Evolutionary conservation across 2,113 vertebrate genomes (phyloP).

Genomic region (Aspidoscelis tigris): DNA sequence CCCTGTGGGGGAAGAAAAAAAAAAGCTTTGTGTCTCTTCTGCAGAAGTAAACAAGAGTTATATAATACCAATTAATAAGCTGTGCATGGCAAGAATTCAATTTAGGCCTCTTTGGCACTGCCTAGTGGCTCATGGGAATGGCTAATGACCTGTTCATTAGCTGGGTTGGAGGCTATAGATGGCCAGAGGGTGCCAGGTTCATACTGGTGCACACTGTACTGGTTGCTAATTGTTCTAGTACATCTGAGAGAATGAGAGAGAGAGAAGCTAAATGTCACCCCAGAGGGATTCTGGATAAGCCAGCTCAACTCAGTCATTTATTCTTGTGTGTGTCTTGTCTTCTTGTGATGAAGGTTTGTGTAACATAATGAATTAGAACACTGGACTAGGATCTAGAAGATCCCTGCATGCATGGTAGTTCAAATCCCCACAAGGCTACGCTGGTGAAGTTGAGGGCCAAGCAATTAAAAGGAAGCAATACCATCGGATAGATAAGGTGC

Average conservation of each 20-base stretch:
- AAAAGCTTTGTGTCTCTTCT: slow-evolving; percentile 11
- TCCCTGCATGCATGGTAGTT: too few relatives aligned
- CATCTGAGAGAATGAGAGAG: not conserved
- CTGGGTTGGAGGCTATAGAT: not conserved
- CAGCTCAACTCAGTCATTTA: not conserved
- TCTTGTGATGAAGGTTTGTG: not conserved
- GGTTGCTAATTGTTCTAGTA: not conserved
- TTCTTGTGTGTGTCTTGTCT: not conserved
- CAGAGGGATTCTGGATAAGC: not conserved
- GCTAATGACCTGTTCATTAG: slow-evolving; percentile 32
- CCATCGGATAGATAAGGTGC: too few relatives aligned
- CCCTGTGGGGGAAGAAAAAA: not conserved
- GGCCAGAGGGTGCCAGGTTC: not conserved
- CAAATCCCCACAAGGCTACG: too few relatives aligned
- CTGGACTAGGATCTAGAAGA: too few relatives aligned
- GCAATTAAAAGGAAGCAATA: too few relatives aligned
- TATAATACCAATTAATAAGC: slow-evolving; percentile 36
- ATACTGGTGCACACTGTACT: not conserved
- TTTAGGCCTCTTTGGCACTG: not conserved
- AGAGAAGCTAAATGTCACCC: not conserved
- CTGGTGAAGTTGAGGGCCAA: too few relatives aligned
- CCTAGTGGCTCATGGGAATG: not conserved
- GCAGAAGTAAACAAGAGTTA: slow-evolving; percentile 45
- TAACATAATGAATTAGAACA: too few relatives aligned
- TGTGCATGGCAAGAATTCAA: not conserved